Evolutionary conservation across 2,113 vertebrate species (phyloP).

Genomic region (Cichladusa arquata): DNA sequence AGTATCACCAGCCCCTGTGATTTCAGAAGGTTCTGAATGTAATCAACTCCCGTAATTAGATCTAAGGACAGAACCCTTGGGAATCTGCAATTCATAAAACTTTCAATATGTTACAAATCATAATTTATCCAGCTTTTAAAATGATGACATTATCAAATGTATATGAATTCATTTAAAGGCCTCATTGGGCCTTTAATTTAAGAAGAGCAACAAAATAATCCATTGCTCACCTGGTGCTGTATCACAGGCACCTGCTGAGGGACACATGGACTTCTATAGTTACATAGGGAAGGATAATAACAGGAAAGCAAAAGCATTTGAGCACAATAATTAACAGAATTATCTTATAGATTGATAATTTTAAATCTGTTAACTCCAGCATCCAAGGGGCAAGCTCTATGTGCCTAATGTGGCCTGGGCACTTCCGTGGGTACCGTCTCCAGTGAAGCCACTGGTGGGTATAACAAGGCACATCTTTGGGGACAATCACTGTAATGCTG

Average conservation of each 20-base stretch:
- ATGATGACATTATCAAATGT: not conserved
- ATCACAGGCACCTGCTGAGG: not conserved
- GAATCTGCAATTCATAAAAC: constrained; percentile 4
- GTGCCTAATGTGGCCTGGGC: accelerated
- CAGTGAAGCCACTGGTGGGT: not conserved
- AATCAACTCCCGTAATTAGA: constrained; percentile 41
- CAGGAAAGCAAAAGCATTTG: not conserved
- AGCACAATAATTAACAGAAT: not conserved
- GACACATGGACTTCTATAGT: not conserved
- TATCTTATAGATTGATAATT: not conserved
- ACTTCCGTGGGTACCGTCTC: accelerated
- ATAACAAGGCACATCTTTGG: not conserved
- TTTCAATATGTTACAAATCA: constrained; percentile 13
- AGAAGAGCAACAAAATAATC: not conserved
- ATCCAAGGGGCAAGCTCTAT: not conserved
- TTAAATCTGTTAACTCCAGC: not conserved
- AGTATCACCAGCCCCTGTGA: not conserved
- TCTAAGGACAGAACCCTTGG: not conserved
- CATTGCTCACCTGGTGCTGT: not conserved
- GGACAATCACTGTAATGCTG: not conserved
- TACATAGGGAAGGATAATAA: not conserved
- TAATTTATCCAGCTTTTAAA: not conserved
- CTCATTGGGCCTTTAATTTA: not conserved
- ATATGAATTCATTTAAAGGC: not conserved
- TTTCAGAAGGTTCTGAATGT: constrained; percentile 3